Percentiles rank a stretch among this genome's conserved stretches.
These are phyloP conservation scores for Basileuterus tristriatus DNA, from an alignment of 2,797 vertebrate species.

Conservation along the genomic window DNA sequence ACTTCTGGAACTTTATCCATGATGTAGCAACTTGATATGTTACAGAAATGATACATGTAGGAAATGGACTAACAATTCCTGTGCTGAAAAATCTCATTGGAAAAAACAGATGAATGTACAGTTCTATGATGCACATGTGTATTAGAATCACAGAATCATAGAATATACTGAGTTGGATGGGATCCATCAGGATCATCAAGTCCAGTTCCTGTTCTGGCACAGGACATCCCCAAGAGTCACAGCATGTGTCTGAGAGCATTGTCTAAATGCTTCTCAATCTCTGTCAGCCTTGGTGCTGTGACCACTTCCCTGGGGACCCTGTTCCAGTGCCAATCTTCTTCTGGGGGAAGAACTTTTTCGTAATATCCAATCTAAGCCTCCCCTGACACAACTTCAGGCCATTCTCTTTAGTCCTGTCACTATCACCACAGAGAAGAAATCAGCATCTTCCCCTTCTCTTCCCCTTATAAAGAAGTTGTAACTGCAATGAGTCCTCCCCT, in stretches of 20 bases:
- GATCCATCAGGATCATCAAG: neutral
- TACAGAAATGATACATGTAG: accelerated
- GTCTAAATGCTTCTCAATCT: neutral
- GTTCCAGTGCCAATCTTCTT: neutral
- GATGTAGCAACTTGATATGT: neutral
- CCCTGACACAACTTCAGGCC: neutral
- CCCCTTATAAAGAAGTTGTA: accelerated
- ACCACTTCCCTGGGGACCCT: neutral
- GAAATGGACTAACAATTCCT: neutral
- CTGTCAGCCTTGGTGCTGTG: neutral
- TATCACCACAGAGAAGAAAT: neutral
- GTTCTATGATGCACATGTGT: accelerated
- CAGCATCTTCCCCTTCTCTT: neutral
- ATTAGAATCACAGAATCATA: neutral
- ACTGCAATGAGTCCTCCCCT: neutral
- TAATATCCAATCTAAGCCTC: neutral
- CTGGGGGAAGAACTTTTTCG: neutral
- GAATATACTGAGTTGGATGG: neutral
- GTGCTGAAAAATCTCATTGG: neutral
- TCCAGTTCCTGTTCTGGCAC: neutral
- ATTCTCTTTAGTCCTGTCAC: accelerated
- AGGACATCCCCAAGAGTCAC: neutral
- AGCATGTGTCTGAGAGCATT: neutral
- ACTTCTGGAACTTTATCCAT: neutral
- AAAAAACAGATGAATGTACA: neutral